Evolutionary conservation across 2,888 invertebrate genomes (phyloP), one percentile per base, ranked within the genome.

Genomic region (Nezara viridula): DNA sequence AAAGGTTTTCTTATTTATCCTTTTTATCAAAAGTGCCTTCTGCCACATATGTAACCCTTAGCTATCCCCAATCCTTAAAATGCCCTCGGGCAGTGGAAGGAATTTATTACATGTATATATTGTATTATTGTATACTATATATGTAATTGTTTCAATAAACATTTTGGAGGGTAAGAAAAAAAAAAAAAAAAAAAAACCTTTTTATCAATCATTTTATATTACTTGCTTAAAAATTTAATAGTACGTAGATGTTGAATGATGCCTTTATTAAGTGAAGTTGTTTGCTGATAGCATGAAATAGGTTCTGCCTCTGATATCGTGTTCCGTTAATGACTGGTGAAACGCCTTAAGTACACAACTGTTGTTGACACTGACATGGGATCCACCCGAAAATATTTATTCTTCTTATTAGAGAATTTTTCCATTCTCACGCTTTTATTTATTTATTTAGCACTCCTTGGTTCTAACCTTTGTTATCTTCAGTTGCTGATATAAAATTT

Each of bases 301-400:
- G 0, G 66, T 66, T 66, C 66, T 32, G 66, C 5, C 32, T 14
- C 6, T 7, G 66, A 32, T 66, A 66, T 66, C 66, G 32, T 66
- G 66, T 66, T 66, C 66, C 66, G 32, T 66, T 66, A 66, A 66
- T 66, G 66, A 66, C 66, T 66, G 2, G 16, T 32, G 66, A 32
- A 66, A 66, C 66, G 66, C 66, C 66, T 7, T 32, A 66, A 16
- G 66, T 32, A 32, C 66, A 66, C 66, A 66, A 19, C 19, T 32
- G 12, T 66, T 66, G 32, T 66, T 66, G 66, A 66, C 66, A 66
- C 6, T 5, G 60, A 16, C 32, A 66, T 32, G 19, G 32, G 66
- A 32, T 66, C 66, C 32, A 66, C 66, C 19, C 32, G 5, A 66
- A 66, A 66, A 66, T 32, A 66, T 32, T 66, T 66, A 27, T 66